Base-by-base conservation (phyloP, 1,140 invertebrate species). In the Nephila pilipes region DNA sequence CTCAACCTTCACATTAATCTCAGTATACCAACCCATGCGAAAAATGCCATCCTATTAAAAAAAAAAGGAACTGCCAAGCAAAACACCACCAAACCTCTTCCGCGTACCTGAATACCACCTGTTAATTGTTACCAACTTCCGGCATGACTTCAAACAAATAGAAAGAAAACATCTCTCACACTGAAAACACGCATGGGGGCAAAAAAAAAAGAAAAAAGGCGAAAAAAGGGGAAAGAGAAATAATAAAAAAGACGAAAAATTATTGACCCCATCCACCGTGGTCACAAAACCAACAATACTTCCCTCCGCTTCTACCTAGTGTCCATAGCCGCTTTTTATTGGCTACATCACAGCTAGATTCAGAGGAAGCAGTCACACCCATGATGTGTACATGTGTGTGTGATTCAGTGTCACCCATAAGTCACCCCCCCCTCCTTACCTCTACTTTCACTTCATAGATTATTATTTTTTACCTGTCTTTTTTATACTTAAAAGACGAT, bases 111-210 rank as follows among this genome's bases (percentile, higher is more conserved):
- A 85, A 85, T 57, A 32, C 83, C 83, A 85, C 83, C 83, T 85
- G 83, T 85, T 85, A 85, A 85, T 85, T 85, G 83, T 58, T 58
- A 10, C 36, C 38, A 38, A 55, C 55, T 85, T 85, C 83, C 83
- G 46, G 10, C 83, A 75, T 75, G 69, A 29, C n/a, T 36, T 32
- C 38, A 55, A 58, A 85, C 46, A 85, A 85, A 85, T 69, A 69
- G 65, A 69, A 69, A 69, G 65, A 69, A 69, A 69, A 32, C 65
- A 69, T 25, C 65, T 25, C 65, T 29, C 65, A 83, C 38, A 46
- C 38, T 46, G 4, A 46, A 46, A 16, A 81, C 79, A 81, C 55
- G 38, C 46, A n/a, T 46, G 83, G 55, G 55, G 55, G 18, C 46
- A 58, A 85, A 57, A 85, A 58, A 60, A 3, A 85, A 85, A 57